Conservation (phyloP, 2,797 vertebrate species). For the Xenentodon cancila region DNA sequence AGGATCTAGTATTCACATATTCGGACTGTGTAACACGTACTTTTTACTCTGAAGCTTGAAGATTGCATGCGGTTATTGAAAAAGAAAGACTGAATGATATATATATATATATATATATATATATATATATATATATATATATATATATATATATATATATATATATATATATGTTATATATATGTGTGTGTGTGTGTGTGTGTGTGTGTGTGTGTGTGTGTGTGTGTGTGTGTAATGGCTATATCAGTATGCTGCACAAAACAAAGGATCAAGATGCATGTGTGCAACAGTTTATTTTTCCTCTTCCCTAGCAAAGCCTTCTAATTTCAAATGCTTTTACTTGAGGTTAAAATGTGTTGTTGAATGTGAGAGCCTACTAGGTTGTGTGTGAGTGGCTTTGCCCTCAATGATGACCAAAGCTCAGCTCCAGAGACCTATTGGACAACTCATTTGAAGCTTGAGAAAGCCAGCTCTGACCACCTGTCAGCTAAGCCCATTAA, state of each 20-base stretch:
- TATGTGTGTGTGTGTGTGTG: too few species aligned
- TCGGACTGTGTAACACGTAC: too few species aligned
- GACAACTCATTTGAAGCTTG: constrained; percentile 49
- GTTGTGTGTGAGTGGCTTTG: constrained; percentile 61
- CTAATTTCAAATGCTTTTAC: constrained; percentile 56
- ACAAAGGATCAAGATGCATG: constrained; percentile 24
- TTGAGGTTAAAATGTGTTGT: constrained; percentile 50
- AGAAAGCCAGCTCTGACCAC: constrained; percentile 62
- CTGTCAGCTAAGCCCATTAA: constrained; percentile 74
- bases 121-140: too few species aligned
- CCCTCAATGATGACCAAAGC: constrained; percentile 40
- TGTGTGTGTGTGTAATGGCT: too few species aligned
- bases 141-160: too few species aligned
- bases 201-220: too few species aligned
- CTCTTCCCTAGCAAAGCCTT: constrained; percentile 27
- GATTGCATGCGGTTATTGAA: too few species aligned
- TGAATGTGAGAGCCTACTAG: constrained; percentile 46
- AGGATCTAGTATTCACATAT: too few species aligned
- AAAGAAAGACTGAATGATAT: too few species aligned
- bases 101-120: too few species aligned
- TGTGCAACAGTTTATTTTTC: constrained; percentile 13
- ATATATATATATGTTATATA: too few species aligned
- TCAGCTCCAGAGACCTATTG: constrained; percentile 44
- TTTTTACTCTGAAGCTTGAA: too few species aligned
- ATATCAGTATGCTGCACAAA: neutral